A percentile compares a stretch with the other conserved stretches of the same genome.
Evolutionary conservation across 2,888 invertebrate species (phyloP).

Genomic region (Scaptomyza tumidula): DNA sequence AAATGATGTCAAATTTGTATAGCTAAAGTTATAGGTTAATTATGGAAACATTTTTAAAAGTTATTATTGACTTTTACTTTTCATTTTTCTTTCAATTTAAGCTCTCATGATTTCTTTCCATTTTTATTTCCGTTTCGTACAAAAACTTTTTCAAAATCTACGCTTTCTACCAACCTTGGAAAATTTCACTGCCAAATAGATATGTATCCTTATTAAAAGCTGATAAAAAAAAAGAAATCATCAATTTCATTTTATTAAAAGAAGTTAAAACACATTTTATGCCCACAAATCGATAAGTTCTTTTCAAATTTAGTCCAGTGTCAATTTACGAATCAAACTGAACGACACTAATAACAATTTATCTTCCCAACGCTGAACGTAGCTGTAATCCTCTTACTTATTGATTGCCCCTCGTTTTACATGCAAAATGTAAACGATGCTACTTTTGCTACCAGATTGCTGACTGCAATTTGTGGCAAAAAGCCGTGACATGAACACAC

Average conservation of each 20-base stretch:
- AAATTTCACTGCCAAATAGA: too few relatives aligned
- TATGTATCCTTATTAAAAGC: too few relatives aligned
- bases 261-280: neutral
- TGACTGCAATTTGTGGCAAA: constrained; percentile 48
- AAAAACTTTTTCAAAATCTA: too few relatives aligned
- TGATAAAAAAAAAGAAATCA: too few relatives aligned
- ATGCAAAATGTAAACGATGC: neutral
- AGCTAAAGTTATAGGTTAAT: too few relatives aligned
- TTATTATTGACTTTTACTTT: too few relatives aligned
- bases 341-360: neutral
- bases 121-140: too few relatives aligned
- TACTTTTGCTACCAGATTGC: constrained; percentile 9
- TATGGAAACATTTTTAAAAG: too few relatives aligned
- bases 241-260: neutral
- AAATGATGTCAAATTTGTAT: too few relatives aligned
- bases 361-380: neutral
- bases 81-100: too few relatives aligned
- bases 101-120: too few relatives aligned
- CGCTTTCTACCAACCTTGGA: too few relatives aligned
- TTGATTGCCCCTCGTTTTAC: constrained; percentile 25
- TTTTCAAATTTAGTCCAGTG: neutral
- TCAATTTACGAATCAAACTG: neutral
- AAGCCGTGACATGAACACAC: constrained; percentile 18
- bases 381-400: neutral
- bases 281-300: neutral